These are phyloP conservation scores for Hypocryptadius cinnamomeus DNA, from an alignment of 2,113 vertebrate species.

Conservation along the genomic window DNA sequence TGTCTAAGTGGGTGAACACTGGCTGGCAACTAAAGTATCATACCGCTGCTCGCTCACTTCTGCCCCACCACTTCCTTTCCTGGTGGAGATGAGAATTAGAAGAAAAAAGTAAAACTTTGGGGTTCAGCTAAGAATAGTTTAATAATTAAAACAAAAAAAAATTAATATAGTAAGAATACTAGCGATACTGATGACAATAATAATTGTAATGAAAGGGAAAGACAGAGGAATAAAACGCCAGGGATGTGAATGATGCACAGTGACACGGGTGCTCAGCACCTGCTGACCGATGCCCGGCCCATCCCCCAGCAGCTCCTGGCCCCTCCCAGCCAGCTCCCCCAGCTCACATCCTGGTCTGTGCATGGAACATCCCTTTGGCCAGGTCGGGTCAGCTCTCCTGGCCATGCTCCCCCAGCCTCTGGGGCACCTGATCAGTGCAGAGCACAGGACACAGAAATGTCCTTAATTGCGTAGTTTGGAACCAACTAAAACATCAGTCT, in stretches of 20 bases:
- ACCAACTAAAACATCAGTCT: not conserved
- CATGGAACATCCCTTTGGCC: not conserved
- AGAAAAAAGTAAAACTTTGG: not conserved
- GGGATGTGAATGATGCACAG: not conserved
- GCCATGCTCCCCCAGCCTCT: not conserved
- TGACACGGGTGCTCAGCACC: accelerated
- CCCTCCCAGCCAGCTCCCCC: not conserved
- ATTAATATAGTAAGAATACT: not conserved
- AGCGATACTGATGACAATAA: not conserved
- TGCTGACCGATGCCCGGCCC: not conserved
- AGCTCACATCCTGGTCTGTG: not conserved
- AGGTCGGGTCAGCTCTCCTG: not conserved
- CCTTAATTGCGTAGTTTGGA: not conserved
- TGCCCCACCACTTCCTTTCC: not conserved
- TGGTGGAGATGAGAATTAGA: not conserved
- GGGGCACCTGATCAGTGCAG: not conserved
- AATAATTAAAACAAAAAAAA: not conserved
- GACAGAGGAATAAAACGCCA: not conserved
- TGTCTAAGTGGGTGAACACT: accelerated
- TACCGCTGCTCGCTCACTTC: not conserved
- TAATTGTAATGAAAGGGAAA: not conserved
- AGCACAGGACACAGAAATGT: not conserved
- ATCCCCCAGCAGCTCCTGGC: accelerated
- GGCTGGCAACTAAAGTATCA: no score
- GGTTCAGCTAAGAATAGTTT: not conserved